Conservation (phyloP, 2,797 vertebrate genomes). For the Cephalopachus bancanus region DNA sequence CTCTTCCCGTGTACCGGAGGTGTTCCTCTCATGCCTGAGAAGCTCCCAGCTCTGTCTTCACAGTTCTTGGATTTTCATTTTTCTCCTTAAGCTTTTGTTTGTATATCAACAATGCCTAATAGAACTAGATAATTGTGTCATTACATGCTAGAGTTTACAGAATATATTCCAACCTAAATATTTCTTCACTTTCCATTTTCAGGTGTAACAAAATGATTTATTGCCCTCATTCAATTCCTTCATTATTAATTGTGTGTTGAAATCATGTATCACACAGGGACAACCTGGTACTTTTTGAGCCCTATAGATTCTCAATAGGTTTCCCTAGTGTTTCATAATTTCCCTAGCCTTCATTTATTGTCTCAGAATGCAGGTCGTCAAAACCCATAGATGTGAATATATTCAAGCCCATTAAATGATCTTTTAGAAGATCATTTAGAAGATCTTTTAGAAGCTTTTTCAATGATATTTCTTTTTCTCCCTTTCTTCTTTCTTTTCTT, state of each 20-base stretch:
- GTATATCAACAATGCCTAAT: background rate
- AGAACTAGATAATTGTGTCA: conserved; percentile 14
- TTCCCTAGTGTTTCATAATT: background rate
- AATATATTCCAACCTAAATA: conserved; percentile 9
- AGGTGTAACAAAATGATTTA: conserved; percentile 36
- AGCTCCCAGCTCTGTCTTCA: background rate
- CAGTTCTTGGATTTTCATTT: conserved; percentile 10
- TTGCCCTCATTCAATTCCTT: background rate
- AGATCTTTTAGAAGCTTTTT: background rate
- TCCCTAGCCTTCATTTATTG: background rate
- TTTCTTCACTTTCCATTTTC: conserved; percentile 58
- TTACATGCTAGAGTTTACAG: background rate
- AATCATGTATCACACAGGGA: conserved; percentile 9
- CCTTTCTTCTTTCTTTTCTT: background rate
- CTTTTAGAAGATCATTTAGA: background rate
- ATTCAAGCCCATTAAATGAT: background rate
- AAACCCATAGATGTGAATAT: background rate
- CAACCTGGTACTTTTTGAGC: background rate
- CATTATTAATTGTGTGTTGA: conserved; percentile 44
- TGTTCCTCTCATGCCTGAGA: background rate
- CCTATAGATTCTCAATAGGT: background rate
- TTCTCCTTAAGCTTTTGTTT: conserved; percentile 21
- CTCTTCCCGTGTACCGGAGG: background rate
- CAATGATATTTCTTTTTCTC: conserved; percentile 6
- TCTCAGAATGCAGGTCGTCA: background rate